Evolutionary conservation across 2,113 vertebrate genomes (phyloP).

Genomic region (Hassar affinis): DNA sequence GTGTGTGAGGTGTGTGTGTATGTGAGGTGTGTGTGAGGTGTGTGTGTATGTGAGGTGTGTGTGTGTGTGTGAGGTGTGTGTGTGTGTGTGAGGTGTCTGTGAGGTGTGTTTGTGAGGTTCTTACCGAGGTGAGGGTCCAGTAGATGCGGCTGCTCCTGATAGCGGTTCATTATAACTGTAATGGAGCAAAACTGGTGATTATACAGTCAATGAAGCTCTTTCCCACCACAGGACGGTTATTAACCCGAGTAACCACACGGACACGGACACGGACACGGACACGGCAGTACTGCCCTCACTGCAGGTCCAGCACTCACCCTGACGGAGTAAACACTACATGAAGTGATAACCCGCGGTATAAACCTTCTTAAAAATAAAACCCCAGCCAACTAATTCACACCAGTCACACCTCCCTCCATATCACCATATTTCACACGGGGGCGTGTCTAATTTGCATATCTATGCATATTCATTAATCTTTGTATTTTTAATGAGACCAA

Average conservation of each 20-base stretch:
- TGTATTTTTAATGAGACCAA: not conserved
- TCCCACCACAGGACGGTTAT: not conserved
- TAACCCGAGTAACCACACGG: no score
- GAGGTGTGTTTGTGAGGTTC: not conserved
- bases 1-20: not conserved
- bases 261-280: no score
- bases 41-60: no score
- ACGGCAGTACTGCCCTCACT: no score
- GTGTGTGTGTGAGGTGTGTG: not conserved
- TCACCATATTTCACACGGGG: not conserved
- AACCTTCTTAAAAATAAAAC: no score
- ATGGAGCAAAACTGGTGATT: conserved; percentile 7
- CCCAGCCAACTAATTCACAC: no score
- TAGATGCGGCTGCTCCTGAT: conserved; percentile 94
- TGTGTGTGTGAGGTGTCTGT: not conserved
- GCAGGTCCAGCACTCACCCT: no score
- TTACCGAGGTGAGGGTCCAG: conserved; percentile 91
- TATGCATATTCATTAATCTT: not conserved
- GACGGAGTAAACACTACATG: no score
- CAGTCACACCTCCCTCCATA: not conserved
- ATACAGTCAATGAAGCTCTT: not conserved
- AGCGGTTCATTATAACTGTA: conserved; percentile 90
- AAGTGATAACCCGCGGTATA: not conserved
- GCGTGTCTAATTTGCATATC: not conserved
- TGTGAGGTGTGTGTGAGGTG: no score